phyloP scores from a whole-genome alignment of 2,888 invertebrate species.

The Heterodera filipjevi region DNA sequence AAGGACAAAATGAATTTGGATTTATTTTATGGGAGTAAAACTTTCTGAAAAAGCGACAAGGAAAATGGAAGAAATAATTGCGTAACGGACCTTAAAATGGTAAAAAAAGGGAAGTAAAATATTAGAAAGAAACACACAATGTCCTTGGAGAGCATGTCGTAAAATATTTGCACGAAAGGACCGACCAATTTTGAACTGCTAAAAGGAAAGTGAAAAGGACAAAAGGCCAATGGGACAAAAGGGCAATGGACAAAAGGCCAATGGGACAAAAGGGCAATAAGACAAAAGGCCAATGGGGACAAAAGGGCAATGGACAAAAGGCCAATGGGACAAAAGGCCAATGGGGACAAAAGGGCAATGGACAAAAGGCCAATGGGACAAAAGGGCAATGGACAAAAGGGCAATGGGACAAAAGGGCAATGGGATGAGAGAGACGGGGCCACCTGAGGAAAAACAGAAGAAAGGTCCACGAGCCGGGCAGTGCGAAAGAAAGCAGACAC shows the following conservation, averaged over 20 bases:
- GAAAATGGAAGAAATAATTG: conserved; percentile 92
- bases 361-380: background rate
- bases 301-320: background rate
- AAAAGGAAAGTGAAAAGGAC: conserved; percentile 8
- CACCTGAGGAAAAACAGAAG: conserved; percentile 91
- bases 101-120: background rate
- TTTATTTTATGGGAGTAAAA: conserved; percentile 82
- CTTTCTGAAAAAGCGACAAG: conserved; percentile 90
- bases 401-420: background rate
- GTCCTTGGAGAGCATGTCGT: conserved; percentile 97
- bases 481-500: conserved; percentile 84
- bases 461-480: conserved; percentile 95
- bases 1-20: conserved; percentile 68
- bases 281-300: background rate
- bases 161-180: conserved; percentile 98
- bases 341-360: too few species aligned
- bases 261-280: too few species aligned
- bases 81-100: conserved; percentile 77
- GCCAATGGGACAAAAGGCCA: too few species aligned
- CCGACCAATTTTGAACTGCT: conserved; percentile 76
- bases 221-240: too few species aligned
- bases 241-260: background rate
- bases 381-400: background rate
- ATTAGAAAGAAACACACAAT: conserved; percentile 71
- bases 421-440: background rate